Evolutionary conservation across 1,140 invertebrate genomes (phyloP), one percentile per base, ranked within the genome.

Genomic region (Nautilus pompilius): DNA sequence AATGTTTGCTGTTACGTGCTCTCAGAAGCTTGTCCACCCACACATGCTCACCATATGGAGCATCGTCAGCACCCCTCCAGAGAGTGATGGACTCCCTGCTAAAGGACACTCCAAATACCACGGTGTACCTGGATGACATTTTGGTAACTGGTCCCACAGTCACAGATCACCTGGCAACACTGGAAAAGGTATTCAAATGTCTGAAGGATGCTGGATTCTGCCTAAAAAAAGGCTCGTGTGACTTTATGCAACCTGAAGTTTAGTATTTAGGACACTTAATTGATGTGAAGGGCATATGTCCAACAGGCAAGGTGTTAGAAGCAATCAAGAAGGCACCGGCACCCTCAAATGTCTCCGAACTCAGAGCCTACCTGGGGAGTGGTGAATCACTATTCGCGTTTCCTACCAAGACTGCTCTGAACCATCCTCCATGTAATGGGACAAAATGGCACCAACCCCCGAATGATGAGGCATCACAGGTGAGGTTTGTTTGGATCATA

Each of bases 21-120:
- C 63, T 30, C n/a, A n/a, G 61, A 66, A 32, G 36, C 48, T 26
- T 67, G 71, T 20, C 41, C 29, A 1, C 2, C 6, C 58, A 63
- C 69, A 13, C 65, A 62, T 45, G 29, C 57, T 10, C 65, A 58
- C 20, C 66, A 66, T 17, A 48, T 56, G 69, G 58, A 17, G 34
- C 66, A 0, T 56, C 84, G 56, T 78, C 77, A 8, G 84, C 74
- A 8, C 80, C 84, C 55, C 87, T 86, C 65, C 81, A 87, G 65
- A 87, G 65, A n/a, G n/a, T n/a, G n/a, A n/a, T n/a, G n/a, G n/a
- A n/a, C n/a, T n/a, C n/a, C n/a, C n/a, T n/a, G n/a, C n/a, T n/a
- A n/a, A n/a, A n/a, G n/a, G n/a, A n/a, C n/a, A n/a, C 70, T n/a
- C n/a, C n/a, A n/a, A n/a, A n/a, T n/a, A n/a, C n/a, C n/a, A n/a